These are phyloP conservation scores for Nebria ingens DNA, from an alignment of 1,140 invertebrate genomes.

Conservation along the genomic window DNA sequence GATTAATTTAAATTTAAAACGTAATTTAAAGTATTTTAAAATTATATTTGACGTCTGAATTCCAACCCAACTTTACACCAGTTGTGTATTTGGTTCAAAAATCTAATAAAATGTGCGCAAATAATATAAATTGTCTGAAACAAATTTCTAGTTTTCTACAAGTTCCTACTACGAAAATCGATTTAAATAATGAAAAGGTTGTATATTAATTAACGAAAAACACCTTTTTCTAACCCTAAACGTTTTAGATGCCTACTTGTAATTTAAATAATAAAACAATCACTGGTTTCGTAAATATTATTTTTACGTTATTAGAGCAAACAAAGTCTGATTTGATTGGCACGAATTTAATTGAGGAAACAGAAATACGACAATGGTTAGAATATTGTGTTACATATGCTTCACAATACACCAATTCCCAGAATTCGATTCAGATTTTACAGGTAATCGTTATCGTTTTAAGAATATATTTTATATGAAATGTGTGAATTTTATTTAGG, in stretches of 20 bases:
- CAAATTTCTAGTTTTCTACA: conserved; percentile 3
- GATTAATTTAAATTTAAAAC: too few relatives aligned
- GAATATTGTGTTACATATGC: conserved; percentile 35
- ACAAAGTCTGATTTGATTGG: conserved; percentile 19
- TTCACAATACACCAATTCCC: conserved; percentile 32
- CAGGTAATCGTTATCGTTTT: conserved; percentile 13
- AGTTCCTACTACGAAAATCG: not conserved
- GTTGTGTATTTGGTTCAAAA: too few relatives aligned
- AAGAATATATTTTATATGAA: conserved; percentile 12
- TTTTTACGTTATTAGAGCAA: not conserved
- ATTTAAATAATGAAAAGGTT: not conserved
- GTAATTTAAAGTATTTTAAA: too few relatives aligned
- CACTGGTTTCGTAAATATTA: conserved; percentile 2
- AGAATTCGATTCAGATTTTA: conserved; percentile 30
- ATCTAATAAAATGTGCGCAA: not conserved
- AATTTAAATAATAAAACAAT: not conserved
- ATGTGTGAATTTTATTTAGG: conserved; percentile 27
- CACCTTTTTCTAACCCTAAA: not conserved
- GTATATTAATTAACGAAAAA: not conserved
- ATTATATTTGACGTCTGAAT: too few relatives aligned
- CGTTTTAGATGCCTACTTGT: not conserved
- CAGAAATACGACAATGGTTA: conserved; percentile 34
- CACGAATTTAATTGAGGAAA: conserved; percentile 28
- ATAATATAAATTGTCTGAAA: not conserved
- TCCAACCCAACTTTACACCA: too few relatives aligned